Percentiles rank a stretch among this genome's conserved stretches.
phyloP scores from a whole-genome alignment of 1,140 invertebrate genomes.

The Coelopa frigida region DNA sequence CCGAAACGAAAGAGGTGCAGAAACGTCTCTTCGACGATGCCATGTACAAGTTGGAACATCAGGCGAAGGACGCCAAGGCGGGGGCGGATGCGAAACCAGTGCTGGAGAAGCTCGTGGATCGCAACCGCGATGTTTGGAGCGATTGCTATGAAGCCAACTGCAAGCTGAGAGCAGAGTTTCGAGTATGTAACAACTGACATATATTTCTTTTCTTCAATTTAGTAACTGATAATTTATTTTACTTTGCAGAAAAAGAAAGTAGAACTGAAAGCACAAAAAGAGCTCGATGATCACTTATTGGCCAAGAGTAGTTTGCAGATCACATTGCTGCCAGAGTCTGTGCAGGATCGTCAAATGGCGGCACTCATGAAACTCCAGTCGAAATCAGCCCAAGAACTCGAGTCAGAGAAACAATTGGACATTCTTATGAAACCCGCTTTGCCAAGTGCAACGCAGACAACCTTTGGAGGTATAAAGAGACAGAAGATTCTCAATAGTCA shows the following conservation, averaged over 20 bases:
- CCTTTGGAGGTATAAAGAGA: conserved; percentile 50
- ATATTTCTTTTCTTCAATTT: conserved; percentile 10
- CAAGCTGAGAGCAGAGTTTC: conserved; percentile 70
- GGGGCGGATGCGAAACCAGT: conserved; percentile 63
- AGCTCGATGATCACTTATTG: conserved; percentile 63
- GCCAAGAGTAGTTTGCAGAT: conserved; percentile 74
- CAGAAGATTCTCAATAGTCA: conserved; percentile 46
- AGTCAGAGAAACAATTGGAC: conserved; percentile 46
- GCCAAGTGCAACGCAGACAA: conserved; percentile 51
- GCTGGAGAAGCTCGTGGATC: conserved; percentile 65
- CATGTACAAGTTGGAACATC: conserved; percentile 95
- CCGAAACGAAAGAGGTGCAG: conserved; percentile 81
- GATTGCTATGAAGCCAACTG: conserved; percentile 89
- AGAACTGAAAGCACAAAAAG: conserved; percentile 60
- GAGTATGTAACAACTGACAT: conserved; percentile 50
- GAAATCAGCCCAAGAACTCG: conserved; percentile 44
- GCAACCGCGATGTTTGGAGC: conserved; percentile 73
- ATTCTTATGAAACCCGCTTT: conserved; percentile 53
- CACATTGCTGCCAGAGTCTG: conserved; percentile 65
- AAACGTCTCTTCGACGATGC: conserved; percentile 86
- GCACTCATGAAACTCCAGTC: conserved; percentile 62
- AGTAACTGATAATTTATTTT: conserved; percentile 15
- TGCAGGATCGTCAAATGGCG: conserved; percentile 73
- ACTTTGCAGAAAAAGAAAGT: conserved; percentile 63
- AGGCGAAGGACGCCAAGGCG: conserved; percentile 67